phyloP scores from a whole-genome alignment of 2,797 vertebrate species.

The Cuculus canorus region DNA sequence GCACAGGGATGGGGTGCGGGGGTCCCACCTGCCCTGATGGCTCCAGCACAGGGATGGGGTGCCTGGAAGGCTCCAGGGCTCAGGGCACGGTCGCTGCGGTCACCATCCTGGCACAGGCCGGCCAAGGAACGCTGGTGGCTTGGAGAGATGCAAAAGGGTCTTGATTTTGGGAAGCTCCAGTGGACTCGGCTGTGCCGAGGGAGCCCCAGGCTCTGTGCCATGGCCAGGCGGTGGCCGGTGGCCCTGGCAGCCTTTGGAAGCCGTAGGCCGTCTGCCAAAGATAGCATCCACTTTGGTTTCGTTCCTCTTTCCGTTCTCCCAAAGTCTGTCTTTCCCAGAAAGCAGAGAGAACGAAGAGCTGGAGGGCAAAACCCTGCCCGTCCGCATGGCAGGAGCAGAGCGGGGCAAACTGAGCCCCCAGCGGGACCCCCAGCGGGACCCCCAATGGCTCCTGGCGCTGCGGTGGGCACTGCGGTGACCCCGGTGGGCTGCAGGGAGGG shows the following conservation, averaged over 20 bases:
- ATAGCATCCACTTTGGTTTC: accelerated
- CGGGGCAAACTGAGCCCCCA: too few species aligned
- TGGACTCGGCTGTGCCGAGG: too few species aligned
- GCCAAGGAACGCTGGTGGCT: accelerated
- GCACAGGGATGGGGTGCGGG: too few species aligned
- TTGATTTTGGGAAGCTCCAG: accelerated
- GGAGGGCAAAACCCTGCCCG: background rate
- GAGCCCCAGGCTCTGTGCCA: too few species aligned
- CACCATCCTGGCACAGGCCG: too few species aligned
- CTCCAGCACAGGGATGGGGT: too few species aligned
- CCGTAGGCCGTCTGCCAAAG: accelerated
- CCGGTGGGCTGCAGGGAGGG: too few species aligned
- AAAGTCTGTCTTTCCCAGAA: background rate
- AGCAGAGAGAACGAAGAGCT: background rate
- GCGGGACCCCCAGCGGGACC: background rate
- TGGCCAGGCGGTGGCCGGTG: too few species aligned
- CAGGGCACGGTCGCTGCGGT: accelerated
- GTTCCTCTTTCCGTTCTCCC: background rate
- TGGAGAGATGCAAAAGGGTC: background rate
- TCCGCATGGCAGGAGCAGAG: accelerated
- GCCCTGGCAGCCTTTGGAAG: background rate
- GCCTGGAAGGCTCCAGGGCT: accelerated
- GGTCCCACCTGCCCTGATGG: too few species aligned
- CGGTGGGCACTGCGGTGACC: too few species aligned
- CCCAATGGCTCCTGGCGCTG: too few species aligned